phyloP scores from a whole-genome alignment of 2,797 vertebrate species.

The Peromyscus melanophrys region DNA sequence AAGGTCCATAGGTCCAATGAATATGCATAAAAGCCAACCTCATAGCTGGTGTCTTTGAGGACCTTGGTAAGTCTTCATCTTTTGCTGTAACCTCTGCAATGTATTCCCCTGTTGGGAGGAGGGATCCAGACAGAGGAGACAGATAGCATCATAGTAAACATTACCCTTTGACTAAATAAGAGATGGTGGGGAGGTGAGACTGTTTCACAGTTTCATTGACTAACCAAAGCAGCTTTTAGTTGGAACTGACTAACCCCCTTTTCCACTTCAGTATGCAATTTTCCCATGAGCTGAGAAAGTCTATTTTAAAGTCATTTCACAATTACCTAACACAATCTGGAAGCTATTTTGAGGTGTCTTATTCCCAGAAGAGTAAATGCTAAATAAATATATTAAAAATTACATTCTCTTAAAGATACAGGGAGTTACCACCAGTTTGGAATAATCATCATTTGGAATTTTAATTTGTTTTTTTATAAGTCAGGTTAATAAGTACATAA shows the following conservation, averaged over 20 bases:
- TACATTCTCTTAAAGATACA: slow-evolving; percentile 48
- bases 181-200: slow-evolving; percentile 3
- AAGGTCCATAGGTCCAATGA: background rate
- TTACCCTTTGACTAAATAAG: slow-evolving; percentile 54
- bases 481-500: slow-evolving; percentile 56
- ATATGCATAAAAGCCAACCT: background rate
- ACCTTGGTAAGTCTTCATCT: background rate
- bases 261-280: slow-evolving; percentile 77
- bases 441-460: slow-evolving; percentile 64
- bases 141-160: slow-evolving; percentile 35
- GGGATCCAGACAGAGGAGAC: background rate
- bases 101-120: background rate
- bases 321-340: slow-evolving; percentile 73
- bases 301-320: slow-evolving; percentile 79
- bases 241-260: slow-evolving; percentile 54
- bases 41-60: background rate
- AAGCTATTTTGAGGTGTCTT: slow-evolving; percentile 75
- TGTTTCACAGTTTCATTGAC: slow-evolving; percentile 71
- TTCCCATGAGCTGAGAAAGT: slow-evolving; percentile 75
- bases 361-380: slow-evolving; percentile 73
- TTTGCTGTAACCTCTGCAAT: background rate
- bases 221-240: slow-evolving; percentile 63
- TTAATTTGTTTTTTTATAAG: slow-evolving; percentile 43
- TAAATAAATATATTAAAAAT: slow-evolving; percentile 62
- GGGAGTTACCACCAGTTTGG: slow-evolving; percentile 34